phyloP scores from a whole-genome alignment of 2,113 vertebrate species.

The Brachyhypopomus occidentalis region DNA sequence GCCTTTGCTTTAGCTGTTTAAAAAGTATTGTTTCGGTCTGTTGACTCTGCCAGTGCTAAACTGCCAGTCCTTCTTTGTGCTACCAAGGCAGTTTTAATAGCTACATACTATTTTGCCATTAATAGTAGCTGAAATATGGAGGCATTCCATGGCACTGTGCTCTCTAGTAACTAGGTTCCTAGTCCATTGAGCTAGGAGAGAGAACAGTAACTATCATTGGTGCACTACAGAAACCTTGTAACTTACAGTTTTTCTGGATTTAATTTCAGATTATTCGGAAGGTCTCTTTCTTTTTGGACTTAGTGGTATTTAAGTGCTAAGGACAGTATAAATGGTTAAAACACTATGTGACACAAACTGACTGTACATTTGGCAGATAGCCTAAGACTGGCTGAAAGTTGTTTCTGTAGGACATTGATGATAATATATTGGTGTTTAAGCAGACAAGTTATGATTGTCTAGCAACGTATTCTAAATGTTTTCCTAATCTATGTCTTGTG shows the following conservation, averaged over 20 bases:
- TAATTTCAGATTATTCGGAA: too few species aligned
- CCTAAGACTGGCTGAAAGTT: too few species aligned
- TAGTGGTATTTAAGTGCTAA: too few species aligned
- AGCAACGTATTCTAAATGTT: background rate
- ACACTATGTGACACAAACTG: too few species aligned
- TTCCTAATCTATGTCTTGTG: slow-evolving; percentile 13
- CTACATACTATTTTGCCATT: slow-evolving; percentile 18
- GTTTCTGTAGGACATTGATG: too few species aligned
- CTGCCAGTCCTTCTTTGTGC: slow-evolving; percentile 12
- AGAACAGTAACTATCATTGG: background rate
- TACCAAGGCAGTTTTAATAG: slow-evolving; percentile 36
- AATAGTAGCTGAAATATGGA: slow-evolving; percentile 20
- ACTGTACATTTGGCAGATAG: too few species aligned
- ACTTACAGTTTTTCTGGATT: too few species aligned
- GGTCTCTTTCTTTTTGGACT: too few species aligned
- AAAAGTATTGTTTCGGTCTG: slow-evolving; percentile 29
- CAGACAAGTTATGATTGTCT: slow-evolving; percentile 17
- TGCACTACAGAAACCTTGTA: too few species aligned
- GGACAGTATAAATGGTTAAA: too few species aligned
- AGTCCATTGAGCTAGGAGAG: slow-evolving; percentile 1
- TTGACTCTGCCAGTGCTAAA: slow-evolving; percentile 22
- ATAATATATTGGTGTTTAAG: slow-evolving; percentile 18
- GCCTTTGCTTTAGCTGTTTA: slow-evolving; percentile 18
- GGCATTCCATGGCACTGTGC: slow-evolving; percentile 37
- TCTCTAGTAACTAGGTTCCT: slow-evolving; percentile 34